phyloP scores from a whole-genome alignment of 2,888 invertebrate species.

The Nemurella pictetii region DNA sequence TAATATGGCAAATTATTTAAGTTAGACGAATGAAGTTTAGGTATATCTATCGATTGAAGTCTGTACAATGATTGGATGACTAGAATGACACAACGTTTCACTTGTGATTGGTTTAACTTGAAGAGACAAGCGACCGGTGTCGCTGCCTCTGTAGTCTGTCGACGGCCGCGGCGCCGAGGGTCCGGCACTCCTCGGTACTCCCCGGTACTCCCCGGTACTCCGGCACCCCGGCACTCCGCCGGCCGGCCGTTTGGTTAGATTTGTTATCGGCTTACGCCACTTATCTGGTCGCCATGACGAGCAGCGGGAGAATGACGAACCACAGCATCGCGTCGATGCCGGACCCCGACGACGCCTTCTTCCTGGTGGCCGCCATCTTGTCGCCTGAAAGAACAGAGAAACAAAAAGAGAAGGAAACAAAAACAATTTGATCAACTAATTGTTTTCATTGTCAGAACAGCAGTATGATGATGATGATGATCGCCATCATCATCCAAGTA shows the following conservation, averaged over 20 bases:
- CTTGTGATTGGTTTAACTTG: background rate
- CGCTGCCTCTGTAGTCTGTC: too few species aligned
- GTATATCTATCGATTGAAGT: background rate
- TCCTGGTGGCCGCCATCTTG: conserved; percentile 87
- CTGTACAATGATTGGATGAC: background rate
- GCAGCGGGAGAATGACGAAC: conserved; percentile 48
- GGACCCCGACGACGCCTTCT: conserved; percentile 60
- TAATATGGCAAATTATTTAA: background rate
- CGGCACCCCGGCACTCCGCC: too few species aligned
- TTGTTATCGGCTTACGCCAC: conserved; percentile 26
- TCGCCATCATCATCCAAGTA: background rate
- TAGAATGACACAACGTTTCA: background rate
- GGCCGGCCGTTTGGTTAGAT: too few species aligned
- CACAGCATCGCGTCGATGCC: conserved; percentile 48
- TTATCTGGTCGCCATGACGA: conserved; percentile 47
- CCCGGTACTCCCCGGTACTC: background rate
- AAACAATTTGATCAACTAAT: conserved; percentile 27
- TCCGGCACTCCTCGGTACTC: too few species aligned
- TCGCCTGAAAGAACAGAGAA: conserved; percentile 66
- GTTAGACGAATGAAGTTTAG: background rate
- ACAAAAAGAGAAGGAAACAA: conserved; percentile 42
- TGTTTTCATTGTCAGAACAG: background rate
- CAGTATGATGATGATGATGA: too few species aligned
- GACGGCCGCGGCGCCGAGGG: too few species aligned
- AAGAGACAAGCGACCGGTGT: background rate